These are phyloP conservation scores for Aphodius granarius DNA, from an alignment of 2,888 invertebrate genomes.

Conservation along the genomic window DNA sequence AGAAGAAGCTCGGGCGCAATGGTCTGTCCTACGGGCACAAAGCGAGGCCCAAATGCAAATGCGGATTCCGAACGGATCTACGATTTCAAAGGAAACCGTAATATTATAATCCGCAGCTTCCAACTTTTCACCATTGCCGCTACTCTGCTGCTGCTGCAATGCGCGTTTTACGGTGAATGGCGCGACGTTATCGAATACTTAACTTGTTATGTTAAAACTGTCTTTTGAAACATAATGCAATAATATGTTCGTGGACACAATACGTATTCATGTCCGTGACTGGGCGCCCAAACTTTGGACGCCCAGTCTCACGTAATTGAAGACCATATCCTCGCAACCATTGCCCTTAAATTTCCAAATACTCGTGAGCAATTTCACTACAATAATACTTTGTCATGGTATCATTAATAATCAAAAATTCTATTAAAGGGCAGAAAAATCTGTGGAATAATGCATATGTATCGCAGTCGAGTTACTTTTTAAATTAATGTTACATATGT, in stretches of 20 bases:
- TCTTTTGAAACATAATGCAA: background rate
- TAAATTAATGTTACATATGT: too few species aligned
- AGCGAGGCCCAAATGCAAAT: constrained; percentile 36
- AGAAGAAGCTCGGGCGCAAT: background rate
- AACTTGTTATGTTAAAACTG: background rate
- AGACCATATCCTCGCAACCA: background rate
- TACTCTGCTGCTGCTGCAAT: background rate
- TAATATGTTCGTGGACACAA: background rate
- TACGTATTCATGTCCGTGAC: background rate
- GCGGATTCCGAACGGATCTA: constrained; percentile 7
- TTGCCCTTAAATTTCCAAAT: background rate
- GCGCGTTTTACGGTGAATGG: background rate
- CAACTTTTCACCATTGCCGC: background rate
- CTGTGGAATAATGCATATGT: too few species aligned
- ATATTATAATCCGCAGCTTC: constrained; percentile 35
- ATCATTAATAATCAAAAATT: background rate
- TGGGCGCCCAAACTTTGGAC: background rate
- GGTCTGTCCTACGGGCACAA: background rate
- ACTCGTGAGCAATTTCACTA: background rate
- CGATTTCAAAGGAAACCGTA: constrained; percentile 39
- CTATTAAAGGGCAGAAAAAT: background rate
- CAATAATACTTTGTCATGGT: background rate
- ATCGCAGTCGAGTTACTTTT: too few species aligned
- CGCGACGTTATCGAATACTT: background rate
- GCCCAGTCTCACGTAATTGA: too few species aligned